phyloP scores from a whole-genome alignment of 2,888 invertebrate genomes.

The Agrotis clavis region DNA sequence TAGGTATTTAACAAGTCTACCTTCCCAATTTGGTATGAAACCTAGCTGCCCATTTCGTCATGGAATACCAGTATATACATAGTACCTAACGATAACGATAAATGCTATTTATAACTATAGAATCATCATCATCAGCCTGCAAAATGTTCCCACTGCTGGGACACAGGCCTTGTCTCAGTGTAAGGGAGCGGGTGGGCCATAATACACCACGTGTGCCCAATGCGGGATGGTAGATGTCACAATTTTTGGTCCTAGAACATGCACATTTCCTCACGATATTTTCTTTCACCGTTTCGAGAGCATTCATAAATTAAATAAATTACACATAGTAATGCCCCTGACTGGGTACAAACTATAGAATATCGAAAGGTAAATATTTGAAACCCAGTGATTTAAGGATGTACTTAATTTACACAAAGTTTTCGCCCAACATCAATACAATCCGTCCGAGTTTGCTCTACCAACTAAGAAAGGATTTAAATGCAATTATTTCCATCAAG shows the following conservation, averaged over 20 bases:
- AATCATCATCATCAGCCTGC: too few relatives aligned
- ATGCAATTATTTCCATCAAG: conserved; percentile 27
- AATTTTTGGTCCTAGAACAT: too few relatives aligned
- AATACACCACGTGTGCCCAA: too few relatives aligned
- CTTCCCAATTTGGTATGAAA: not conserved
- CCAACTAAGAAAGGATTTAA: conserved; percentile 31
- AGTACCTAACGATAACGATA: not conserved
- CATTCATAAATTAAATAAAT: too few relatives aligned
- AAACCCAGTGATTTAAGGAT: conserved; percentile 25
- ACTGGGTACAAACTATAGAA: not conserved
- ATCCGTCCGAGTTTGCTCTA: conserved; percentile 6
- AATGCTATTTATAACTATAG: not conserved
- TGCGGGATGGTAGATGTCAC: too few relatives aligned
- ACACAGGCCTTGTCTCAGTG: too few relatives aligned
- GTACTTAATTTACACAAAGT: conserved; percentile 17
- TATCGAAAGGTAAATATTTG: not conserved
- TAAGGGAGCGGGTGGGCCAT: too few relatives aligned
- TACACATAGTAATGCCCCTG: too few relatives aligned
- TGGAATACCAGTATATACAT: conserved; percentile 2
- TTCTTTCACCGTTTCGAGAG: too few relatives aligned
- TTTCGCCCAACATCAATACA: conserved; percentile 19
- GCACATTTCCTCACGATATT: too few relatives aligned
- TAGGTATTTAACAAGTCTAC: not conserved
- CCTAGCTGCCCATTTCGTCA: conserved; percentile 19
- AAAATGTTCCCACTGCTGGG: too few relatives aligned